Evolutionary conservation across 2,113 vertebrate genomes (phyloP).

Genomic region (Machaerirhynchus nigripectus): DNA sequence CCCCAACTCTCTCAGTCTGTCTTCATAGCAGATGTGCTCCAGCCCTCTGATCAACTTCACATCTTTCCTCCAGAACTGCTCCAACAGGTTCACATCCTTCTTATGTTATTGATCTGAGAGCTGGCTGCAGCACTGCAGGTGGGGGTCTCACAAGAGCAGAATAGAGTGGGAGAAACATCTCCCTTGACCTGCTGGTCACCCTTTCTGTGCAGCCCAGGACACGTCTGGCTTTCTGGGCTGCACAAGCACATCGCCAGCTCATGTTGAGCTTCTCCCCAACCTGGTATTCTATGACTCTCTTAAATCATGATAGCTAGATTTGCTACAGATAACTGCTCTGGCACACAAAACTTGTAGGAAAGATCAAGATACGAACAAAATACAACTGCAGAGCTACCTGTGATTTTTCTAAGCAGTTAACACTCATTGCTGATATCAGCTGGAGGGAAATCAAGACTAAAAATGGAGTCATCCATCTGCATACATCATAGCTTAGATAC

Average conservation of each 20-base stretch:
- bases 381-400: neutral
- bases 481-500: neutral
- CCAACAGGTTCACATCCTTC: neutral
- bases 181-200: accelerated
- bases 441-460: neutral
- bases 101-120: neutral
- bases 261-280: neutral
- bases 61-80: neutral
- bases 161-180: neutral
- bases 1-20: neutral
- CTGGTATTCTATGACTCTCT: neutral
- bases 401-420: neutral
- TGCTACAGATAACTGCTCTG: neutral
- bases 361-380: neutral
- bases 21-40: neutral
- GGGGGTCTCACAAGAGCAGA: neutral
- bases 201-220: neutral
- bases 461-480: neutral
- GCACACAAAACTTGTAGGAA: neutral
- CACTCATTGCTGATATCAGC: neutral
- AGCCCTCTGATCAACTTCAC: neutral
- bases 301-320: neutral
- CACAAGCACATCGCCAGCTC: neutral
- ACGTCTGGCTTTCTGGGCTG: neutral
- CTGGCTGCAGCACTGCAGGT: neutral